Base-by-base conservation (phyloP, 2,797 vertebrate genomes). In the Dendrocincla tyrannina region DNA sequence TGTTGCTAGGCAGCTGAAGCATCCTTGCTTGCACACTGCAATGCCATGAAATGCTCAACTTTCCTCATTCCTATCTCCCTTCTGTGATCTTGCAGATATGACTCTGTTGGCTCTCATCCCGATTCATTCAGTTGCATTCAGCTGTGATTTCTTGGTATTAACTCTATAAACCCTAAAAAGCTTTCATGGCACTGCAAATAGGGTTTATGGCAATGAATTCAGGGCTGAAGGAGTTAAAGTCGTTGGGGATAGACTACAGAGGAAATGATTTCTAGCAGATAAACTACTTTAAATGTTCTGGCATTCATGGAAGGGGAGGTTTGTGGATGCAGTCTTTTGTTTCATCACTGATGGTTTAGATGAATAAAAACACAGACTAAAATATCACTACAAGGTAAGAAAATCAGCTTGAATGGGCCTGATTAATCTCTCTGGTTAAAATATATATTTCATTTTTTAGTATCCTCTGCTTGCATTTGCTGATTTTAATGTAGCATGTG, bases 1-100 rank as follows among this genome's bases (percentile, higher is more conserved):
- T 95, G 97, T 97, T 97, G 96, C 97, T 88, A 96, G 93, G 97
- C 96, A 95, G 93, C 95, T 90, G 83, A 95, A 95, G 93, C 93
- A 95, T 96, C 91, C 78, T 91, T 4, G 14, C 77, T 91, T 12
- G 41, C 90, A 79, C 66, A 86, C 95, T 76, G 95, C 95, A 91
- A 35, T 96, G 89, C 89, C 94, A 85, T 2, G 77, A 95, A 88
- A 95, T 91, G 76, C 93, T 93, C 91, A 92, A 95, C 93, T 96
- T 97, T 89, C 82, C 94, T 83, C 86, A 4, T 81, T 76, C 25
- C 89, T 7, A 0, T 72, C 81, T 84, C 66, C 82, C 37, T 75
- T 69, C 70, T 67, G 62, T 63, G 90, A 66, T 93, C 94, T 93
- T 44, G 11, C 68, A 92, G 92, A 67, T 52, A 64, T 27, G 80